phyloP scores from a whole-genome alignment of 2,113 vertebrate genomes.

The Hippopotamus amphibius region DNA sequence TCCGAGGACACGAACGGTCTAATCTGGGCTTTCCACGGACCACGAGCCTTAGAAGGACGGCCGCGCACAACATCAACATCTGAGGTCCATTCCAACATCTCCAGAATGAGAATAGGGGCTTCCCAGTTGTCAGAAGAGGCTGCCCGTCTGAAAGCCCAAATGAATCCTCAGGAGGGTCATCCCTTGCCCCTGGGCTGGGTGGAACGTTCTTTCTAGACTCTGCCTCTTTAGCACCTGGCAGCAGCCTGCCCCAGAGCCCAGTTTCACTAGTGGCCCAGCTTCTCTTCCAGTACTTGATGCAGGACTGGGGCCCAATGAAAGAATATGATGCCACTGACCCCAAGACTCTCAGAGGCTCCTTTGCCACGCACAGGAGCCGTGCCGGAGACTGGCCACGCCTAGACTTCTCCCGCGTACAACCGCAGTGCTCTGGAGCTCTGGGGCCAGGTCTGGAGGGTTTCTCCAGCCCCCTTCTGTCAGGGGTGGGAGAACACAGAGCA shows the following conservation, averaged over 20 bases:
- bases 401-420: rapidly evolving
- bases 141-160: background rate
- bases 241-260: background rate
- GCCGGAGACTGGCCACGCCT: background rate
- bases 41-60: background rate
- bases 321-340: background rate
- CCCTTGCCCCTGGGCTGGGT: background rate
- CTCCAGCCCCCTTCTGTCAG: background rate
- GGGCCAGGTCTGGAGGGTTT: background rate
- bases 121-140: background rate
- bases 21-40: background rate
- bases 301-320: background rate
- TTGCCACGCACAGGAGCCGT: background rate
- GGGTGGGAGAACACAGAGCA: background rate
- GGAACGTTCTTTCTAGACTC: background rate
- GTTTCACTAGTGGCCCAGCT: background rate
- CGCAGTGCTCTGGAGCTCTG: background rate
- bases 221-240: background rate
- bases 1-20: background rate
- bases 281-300: background rate
- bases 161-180: background rate
- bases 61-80: background rate
- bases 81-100: background rate
- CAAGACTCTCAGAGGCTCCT: background rate
- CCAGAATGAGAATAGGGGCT: background rate